Evolutionary conservation across 1,140 invertebrate genomes (phyloP).

Genomic region (Bombus fervidus): DNA sequence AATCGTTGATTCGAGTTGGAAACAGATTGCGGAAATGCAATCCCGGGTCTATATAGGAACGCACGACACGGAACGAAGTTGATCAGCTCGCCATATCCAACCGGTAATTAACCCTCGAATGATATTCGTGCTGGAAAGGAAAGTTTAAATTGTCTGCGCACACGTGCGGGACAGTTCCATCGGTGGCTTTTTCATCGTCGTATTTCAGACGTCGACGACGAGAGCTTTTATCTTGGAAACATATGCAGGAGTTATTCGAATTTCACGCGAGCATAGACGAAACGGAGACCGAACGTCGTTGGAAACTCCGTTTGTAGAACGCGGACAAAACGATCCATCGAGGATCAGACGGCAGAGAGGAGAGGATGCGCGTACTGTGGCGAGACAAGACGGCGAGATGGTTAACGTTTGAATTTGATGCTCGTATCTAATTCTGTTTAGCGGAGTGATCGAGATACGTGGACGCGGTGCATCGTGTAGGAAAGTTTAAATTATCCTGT

Average conservation of each 20-base stretch:
- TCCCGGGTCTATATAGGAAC: no score
- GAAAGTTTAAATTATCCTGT: slow-evolving; percentile 81
- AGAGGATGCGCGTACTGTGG: not conserved
- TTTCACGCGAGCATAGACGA: not conserved
- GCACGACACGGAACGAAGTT: not conserved
- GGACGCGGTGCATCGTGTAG: slow-evolving; percentile 45
- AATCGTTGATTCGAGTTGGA: slow-evolving; percentile 27
- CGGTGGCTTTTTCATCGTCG: slow-evolving; percentile 16
- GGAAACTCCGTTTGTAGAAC: not conserved
- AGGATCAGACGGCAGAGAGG: not conserved
- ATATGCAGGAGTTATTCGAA: not conserved
- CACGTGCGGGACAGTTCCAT: not conserved
- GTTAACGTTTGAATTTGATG: slow-evolving; percentile 65
- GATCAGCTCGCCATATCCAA: not conserved
- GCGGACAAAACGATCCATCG: not conserved
- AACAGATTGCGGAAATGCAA: not conserved
- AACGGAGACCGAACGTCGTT: not conserved
- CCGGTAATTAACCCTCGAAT: slow-evolving; percentile 46
- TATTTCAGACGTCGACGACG: not conserved
- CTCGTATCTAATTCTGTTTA: slow-evolving; percentile 73
- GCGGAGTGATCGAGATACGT: slow-evolving; percentile 57
- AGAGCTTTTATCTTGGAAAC: not conserved
- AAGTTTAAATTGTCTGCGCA: slow-evolving; percentile 56
- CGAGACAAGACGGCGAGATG: slow-evolving; percentile 3
- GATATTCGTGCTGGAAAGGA: slow-evolving; percentile 18